phyloP scores from a whole-genome alignment of 2,888 invertebrate species.

The Drosophila acutilabella region DNA sequence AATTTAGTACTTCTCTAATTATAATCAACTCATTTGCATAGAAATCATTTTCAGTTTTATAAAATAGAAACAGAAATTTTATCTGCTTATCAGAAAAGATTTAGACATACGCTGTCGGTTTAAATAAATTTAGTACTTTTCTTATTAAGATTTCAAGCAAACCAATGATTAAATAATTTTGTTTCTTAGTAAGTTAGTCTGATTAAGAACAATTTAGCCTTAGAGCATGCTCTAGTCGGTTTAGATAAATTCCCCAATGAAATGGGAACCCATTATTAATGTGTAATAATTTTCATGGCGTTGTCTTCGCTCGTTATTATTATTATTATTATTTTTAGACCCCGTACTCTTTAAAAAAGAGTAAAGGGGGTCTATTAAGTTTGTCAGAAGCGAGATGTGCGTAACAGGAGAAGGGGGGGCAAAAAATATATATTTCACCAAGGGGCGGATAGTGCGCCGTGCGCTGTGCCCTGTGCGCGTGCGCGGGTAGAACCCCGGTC shows the following conservation, averaged over 20 bases:
- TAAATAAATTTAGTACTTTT: background rate
- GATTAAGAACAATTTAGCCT: background rate
- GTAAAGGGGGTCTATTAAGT: no score
- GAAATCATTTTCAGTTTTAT: background rate
- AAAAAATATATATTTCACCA: no score
- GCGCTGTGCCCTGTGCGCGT: no score
- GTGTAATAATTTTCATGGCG: slow-evolving; percentile 45
- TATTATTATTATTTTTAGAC: slow-evolving; percentile 35
- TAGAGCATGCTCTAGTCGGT: slow-evolving; percentile 38
- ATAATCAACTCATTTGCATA: background rate
- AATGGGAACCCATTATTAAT: slow-evolving; percentile 43
- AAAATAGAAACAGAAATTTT: background rate
- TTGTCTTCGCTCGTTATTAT: slow-evolving; percentile 47
- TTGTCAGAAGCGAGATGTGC: no score
- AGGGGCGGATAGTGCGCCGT: no score
- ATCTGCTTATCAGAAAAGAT: background rate
- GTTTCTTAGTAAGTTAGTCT: background rate
- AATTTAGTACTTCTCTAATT: background rate
- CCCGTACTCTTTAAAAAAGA: no score
- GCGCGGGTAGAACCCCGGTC: no score
- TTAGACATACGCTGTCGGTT: slow-evolving; percentile 18
- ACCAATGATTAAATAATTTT: background rate
- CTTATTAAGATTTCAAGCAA: background rate
- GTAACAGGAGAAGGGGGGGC: no score
- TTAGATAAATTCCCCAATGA: background rate